Evolutionary conservation across 2,113 vertebrate genomes (phyloP).

Genomic region (human (Homo sapiens)): GRCh38 chr14:77737001-77737500

Average conservation of each 20-base stretch:
- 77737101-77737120: background rate
- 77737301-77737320: background rate
- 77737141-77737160: background rate
- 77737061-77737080: constrained; percentile 97
- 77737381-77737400: background rate
- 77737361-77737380: constrained; percentile 28
- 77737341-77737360: constrained; percentile 29
- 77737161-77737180: constrained; percentile 23
- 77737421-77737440: background rate
- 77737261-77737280: constrained; percentile 34
- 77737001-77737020: constrained; percentile 99
- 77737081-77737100: constrained; percentile 52
- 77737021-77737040: constrained; percentile 97
- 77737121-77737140: constrained; percentile 13
- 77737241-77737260: constrained; percentile 16
- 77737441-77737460: constrained; percentile 32
- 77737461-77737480: background rate
- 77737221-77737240: background rate
- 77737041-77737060: constrained; percentile 98
- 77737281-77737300: background rate
- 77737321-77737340: background rate
- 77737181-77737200: constrained; percentile 14
- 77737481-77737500: background rate
- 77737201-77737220: constrained; percentile 24
- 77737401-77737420: constrained; percentile 10